Evolutionary conservation across 2,888 invertebrate genomes (phyloP).

Genomic region (Drosophila robusta): DNA sequence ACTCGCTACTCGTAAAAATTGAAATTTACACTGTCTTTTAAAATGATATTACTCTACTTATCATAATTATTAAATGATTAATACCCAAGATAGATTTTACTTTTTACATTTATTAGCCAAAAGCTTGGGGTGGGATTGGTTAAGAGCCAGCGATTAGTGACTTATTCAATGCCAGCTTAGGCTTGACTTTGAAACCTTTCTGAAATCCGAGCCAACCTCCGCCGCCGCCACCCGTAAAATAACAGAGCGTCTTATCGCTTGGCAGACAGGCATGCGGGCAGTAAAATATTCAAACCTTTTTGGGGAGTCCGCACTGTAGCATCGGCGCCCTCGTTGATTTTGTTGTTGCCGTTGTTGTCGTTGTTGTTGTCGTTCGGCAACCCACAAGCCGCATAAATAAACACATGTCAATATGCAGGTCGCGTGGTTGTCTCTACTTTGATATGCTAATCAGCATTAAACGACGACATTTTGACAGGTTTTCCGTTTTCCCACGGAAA

Average conservation of each 20-base stretch:
- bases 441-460: conserved; percentile 78
- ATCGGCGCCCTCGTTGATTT: conserved; percentile 4
- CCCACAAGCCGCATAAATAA: conserved; percentile 64
- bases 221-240: neutral
- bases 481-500: conserved; percentile 78
- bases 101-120: neutral
- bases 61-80: neutral
- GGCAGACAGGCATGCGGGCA: conserved; percentile 56
- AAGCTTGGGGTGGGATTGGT: neutral
- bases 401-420: conserved; percentile 74
- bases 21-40: neutral
- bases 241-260: conserved; percentile 55
- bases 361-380: conserved; percentile 11
- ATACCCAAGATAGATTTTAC: neutral
- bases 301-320: conserved; percentile 2
- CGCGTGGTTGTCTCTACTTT: conserved; percentile 68
- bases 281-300: conserved; percentile 74
- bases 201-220: neutral
- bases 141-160: conserved; percentile 31
- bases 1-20: neutral
- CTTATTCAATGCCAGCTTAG: conserved; percentile 41
- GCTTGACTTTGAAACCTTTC: conserved; percentile 27
- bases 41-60: neutral
- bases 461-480: conserved; percentile 77
- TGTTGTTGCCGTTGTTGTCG: conserved; percentile 8